Evolutionary conservation across 2,888 invertebrate genomes (phyloP), one percentile per base, ranked within the genome.

Genomic region (Elysia crispata): DNA sequence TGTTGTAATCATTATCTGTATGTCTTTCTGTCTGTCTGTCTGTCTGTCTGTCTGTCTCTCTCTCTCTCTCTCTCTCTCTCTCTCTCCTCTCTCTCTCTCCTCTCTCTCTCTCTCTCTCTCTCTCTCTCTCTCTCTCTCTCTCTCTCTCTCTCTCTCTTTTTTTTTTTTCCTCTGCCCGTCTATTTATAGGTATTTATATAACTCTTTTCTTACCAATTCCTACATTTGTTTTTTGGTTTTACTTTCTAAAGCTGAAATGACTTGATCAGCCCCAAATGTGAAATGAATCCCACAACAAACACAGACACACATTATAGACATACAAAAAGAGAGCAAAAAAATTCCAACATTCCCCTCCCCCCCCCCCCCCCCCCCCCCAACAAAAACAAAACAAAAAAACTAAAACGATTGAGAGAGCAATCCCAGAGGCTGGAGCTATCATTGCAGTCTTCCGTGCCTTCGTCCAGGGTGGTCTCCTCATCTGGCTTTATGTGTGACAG

Each of bases 111-210:
- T 25, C 41, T 41, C 25, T 50, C 20, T 41, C 31, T 25, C 30
- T 50, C 30, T 41, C 41, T 23, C 25, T 57, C 30, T 28, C 28
- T 54, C 30, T 20, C 25, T 28, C 74, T 50, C 30, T 57, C 31
- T 50, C 57, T 28, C 57, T 57, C 57, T 74, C 74, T 74, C 57
- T 57, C 57, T 74, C 74, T 74, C 57, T 57, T 30, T 74, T 57
- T 74, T 30, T 57, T 74, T 57, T n/a, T 50, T 57, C 30, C 30
- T 57, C 54, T 50, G 25, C 30, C 54, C 57, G 50, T 50, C 50
- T 25, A 11, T 1, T 74, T 54, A n/a, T n/a, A 28, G 20, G 60
- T 23, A 28, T 73, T 25, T n/a, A 28, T n/a, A 1, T 73, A 25
- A 25, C 49, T 50, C 25, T 41, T 50, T 50, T 73, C 25, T 11